These are phyloP conservation scores for Auanema sp. DNA, from an alignment of 2,888 invertebrate genomes.

Conservation along the genomic window DNA sequence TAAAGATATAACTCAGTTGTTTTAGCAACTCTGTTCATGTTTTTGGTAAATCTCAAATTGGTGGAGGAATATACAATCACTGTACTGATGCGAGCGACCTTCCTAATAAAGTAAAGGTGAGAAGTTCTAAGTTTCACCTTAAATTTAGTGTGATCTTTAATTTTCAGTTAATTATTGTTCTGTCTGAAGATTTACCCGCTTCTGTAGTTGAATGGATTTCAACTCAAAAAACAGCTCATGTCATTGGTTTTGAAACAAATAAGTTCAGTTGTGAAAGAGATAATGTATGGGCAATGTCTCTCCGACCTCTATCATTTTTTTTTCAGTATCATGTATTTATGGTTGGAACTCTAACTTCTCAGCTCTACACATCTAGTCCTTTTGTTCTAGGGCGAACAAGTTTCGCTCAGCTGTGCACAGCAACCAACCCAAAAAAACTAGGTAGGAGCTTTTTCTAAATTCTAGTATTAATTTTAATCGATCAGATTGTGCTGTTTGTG, in stretches of 20 bases:
- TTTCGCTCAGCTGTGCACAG: slow-evolving; percentile 9
- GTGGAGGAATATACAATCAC: no score
- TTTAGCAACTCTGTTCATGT: neutral
- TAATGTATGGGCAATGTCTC: neutral
- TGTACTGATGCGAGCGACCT: no score
- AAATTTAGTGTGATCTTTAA: no score
- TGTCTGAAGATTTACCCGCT: neutral
- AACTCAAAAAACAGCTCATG: no score
- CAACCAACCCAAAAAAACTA: neutral
- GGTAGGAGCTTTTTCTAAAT: neutral
- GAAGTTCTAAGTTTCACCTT: no score
- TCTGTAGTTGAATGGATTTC: neutral
- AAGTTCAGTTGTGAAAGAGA: no score
- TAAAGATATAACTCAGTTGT: neutral
- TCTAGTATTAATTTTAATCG: neutral
- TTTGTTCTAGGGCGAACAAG: slow-evolving; percentile 6
- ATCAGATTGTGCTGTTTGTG: slow-evolving; percentile 13
- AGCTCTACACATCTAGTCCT: neutral
- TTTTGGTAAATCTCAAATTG: neutral
- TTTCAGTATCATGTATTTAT: slow-evolving; percentile 15
- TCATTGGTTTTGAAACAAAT: no score
- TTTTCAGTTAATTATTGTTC: neutral
- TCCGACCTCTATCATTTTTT: slow-evolving; percentile 1
- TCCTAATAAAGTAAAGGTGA: no score
- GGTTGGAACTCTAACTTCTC: slow-evolving; percentile 13